A percentile compares a stretch with the other conserved stretches of the same genome.
phyloP scores from a whole-genome alignment of 2,797 vertebrate genomes.

The Allobates femoralis region DNA sequence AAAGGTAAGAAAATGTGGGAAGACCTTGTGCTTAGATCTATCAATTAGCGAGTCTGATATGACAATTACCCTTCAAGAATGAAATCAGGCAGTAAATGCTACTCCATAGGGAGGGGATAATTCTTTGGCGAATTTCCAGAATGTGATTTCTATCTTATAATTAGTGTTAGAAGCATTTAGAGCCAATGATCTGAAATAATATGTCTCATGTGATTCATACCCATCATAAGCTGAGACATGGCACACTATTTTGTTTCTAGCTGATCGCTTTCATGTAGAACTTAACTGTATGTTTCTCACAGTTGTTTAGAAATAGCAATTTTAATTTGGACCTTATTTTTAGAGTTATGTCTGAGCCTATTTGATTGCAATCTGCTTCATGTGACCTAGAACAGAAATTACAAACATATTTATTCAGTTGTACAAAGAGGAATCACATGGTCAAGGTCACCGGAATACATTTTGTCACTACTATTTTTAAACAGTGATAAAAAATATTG shows the following conservation, averaged over 20 bases:
- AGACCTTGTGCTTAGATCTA: conserved; percentile 5
- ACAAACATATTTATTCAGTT: not conserved
- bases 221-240: conserved; percentile 17
- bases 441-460: not conserved
- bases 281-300: not conserved
- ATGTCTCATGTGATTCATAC: conserved; percentile 39
- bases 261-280: not conserved
- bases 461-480: too few species aligned
- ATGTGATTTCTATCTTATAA: conserved; percentile 45
- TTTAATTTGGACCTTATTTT: not conserved
- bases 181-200: conserved; percentile 42
- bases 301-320: not conserved
- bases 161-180: conserved; percentile 45
- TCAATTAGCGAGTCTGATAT: conserved; percentile 46
- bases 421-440: not conserved
- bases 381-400: not conserved
- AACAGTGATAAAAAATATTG: too few species aligned
- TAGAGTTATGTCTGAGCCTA: not conserved
- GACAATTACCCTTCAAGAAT: conserved; percentile 58
- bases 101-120: conserved; percentile 33
- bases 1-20: conserved; percentile 80
- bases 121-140: conserved; percentile 40
- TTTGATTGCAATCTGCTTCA: not conserved
- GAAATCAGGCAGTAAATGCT: conserved; percentile 46
- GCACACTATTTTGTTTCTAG: not conserved